Base-by-base conservation (phyloP, 2,113 vertebrate species). In the Clarias gariepinus region DNA sequence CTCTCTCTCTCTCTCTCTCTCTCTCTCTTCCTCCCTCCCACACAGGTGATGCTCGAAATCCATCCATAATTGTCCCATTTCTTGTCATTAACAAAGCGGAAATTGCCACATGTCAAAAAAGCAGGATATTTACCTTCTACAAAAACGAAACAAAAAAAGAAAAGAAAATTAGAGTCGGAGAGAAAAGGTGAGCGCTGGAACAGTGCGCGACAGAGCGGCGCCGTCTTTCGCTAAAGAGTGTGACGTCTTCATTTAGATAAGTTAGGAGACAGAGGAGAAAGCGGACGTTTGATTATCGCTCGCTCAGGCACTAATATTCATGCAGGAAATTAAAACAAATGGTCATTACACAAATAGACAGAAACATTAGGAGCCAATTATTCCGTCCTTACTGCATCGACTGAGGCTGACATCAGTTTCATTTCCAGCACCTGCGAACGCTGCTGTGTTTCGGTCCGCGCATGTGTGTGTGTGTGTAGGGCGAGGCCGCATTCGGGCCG, bases 51-150 rank as follows among this genome's bases (percentile, higher is more conserved):
- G 94, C 92, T 93, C 95, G 90, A 92, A 90, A 96, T 95, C 93
- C 94, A 96, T 97, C 93, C 94, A 96, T 97, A 98, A 98, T 97
- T 96, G 96, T 94, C 95, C 94, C 94, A 96, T 97, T 97, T 97
- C 95, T 96, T 95, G 95, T 96, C 96, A 97, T 96, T 97, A 98
- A 96, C 92, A 89, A 92, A 94, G 89, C 77, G 91, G 92, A 96
- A 97, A 95, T 92, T 96, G 96, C 95, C 96, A 96, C 95, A 95
- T 95, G 95, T 95, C 96, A 95, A 94, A 47, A 95, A 93, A 92
- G 93, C 86, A 53, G 93, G 92, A 92, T 91, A 87, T 90, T 86
- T 91, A 88, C 87, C 89, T 90, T 90, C 78, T 82, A 88, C 88
- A 84, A 91, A 87, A 86, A 57, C 47, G 71, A 68, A 73, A 88